Evolutionary conservation across 2,797 vertebrate species (phyloP).

Genomic region (Sphenodon punctatus): DNA sequence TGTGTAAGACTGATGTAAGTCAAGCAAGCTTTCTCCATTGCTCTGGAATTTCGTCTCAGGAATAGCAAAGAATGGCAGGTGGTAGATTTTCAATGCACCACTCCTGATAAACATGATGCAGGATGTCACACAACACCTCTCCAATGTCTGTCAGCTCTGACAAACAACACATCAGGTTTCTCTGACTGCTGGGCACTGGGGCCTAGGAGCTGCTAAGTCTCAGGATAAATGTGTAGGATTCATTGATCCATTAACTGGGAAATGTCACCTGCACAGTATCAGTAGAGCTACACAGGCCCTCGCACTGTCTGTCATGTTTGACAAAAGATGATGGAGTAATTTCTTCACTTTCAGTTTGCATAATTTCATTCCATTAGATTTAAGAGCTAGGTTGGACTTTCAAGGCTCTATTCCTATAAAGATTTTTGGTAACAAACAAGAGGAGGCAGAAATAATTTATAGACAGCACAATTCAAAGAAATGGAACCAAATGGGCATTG

Average conservation of each 20-base stretch:
- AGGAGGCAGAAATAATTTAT: not conserved
- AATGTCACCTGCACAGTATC: fast-evolving
- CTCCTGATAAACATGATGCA: not conserved
- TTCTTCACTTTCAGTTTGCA: not conserved
- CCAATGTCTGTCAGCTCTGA: not conserved
- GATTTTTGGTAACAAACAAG: not conserved
- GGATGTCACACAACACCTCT: fast-evolving
- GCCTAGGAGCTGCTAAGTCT: fast-evolving
- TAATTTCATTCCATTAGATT: not conserved
- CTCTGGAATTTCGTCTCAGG: fast-evolving
- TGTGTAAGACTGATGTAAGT: not conserved
- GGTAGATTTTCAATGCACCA: not conserved
- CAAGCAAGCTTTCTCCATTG: fast-evolving
- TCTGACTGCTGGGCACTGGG: fast-evolving
- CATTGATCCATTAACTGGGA: fast-evolving
- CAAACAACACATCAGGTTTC: not conserved
- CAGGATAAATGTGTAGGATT: fast-evolving
- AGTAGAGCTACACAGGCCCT: fast-evolving
- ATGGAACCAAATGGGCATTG: constrained; percentile 10
- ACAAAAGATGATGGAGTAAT: not conserved
- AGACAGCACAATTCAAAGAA: not conserved
- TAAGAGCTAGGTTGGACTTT: not conserved
- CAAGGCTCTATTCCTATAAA: not conserved
- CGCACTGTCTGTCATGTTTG: not conserved
- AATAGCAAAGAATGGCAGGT: not conserved